Conservation (phyloP, 2,888 invertebrate species). For the Lycocerus yunnanus region DNA sequence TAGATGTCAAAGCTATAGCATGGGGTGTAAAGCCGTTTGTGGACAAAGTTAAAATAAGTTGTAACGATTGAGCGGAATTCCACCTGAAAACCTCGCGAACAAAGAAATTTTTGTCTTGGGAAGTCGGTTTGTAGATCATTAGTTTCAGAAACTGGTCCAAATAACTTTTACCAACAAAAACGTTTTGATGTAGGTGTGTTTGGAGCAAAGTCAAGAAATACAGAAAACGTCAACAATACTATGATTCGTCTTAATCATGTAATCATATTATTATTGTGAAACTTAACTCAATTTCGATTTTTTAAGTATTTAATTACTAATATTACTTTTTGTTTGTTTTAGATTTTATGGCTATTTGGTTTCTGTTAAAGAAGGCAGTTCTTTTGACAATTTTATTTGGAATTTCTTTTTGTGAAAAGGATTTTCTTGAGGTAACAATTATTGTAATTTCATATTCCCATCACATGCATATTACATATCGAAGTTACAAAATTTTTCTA, state of each 20-base stretch:
- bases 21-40: not conserved
- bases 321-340: slow-evolving; percentile 36
- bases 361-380: slow-evolving; percentile 41
- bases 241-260: too few species aligned
- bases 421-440: slow-evolving; percentile 47
- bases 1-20: not conserved
- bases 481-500: not conserved
- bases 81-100: not conserved
- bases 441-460: not conserved
- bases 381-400: slow-evolving; percentile 43
- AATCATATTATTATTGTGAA: too few species aligned
- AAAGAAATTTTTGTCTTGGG: not conserved
- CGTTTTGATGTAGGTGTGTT: not conserved
- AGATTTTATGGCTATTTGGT: slow-evolving; percentile 50
- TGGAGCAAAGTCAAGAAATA: not conserved
- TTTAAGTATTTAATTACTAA: not conserved
- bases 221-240: too few species aligned
- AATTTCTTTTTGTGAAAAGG: slow-evolving; percentile 40
- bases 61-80: not conserved
- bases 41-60: not conserved
- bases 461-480: too few species aligned
- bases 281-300: not conserved
- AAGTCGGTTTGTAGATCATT: not conserved
- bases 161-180: not conserved
- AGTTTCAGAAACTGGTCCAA: not conserved